Percentiles rank a stretch among this genome's conserved stretches.
Conservation (phyloP, 1,140 invertebrate species). For the Sipha flava region DNA sequence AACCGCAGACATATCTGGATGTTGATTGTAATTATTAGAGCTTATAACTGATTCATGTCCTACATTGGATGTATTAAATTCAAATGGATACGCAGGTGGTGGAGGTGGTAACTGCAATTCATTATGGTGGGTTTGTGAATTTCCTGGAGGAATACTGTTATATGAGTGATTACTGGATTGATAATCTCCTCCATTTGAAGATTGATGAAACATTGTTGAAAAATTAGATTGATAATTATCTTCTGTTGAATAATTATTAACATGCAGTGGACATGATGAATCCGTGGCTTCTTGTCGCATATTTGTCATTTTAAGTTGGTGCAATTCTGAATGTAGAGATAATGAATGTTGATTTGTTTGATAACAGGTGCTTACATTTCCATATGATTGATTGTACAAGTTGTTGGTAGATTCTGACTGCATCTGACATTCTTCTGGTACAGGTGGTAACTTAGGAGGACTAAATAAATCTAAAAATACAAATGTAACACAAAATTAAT, state of each 20-base stretch:
- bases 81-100: not conserved
- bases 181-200: not conserved
- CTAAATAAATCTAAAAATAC: constrained; percentile 48
- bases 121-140: constrained; percentile 7
- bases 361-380: constrained; percentile 13
- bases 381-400: constrained; percentile 15
- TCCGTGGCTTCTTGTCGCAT: not conserved
- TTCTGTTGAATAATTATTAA: constrained; percentile 2
- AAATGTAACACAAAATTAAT: not conserved
- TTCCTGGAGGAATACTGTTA: not conserved
- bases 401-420: constrained; percentile 13
- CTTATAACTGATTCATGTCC: not conserved
- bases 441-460: constrained; percentile 51
- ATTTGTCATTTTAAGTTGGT: constrained; percentile 28
- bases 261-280: not conserved
- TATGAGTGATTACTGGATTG: not conserved
- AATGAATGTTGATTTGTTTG: constrained; percentile 9
- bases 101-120: constrained; percentile 10
- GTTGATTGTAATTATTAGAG: constrained; percentile 1
- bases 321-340: constrained; percentile 20
- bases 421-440: constrained; percentile 53
- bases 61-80: not conserved
- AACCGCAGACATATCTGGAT: not conserved
- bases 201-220: constrained; percentile 7
- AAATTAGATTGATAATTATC: constrained; percentile 21